These are phyloP conservation scores for Panzeria rudis DNA, from an alignment of 2,888 invertebrate genomes.

Conservation along the genomic window DNA sequence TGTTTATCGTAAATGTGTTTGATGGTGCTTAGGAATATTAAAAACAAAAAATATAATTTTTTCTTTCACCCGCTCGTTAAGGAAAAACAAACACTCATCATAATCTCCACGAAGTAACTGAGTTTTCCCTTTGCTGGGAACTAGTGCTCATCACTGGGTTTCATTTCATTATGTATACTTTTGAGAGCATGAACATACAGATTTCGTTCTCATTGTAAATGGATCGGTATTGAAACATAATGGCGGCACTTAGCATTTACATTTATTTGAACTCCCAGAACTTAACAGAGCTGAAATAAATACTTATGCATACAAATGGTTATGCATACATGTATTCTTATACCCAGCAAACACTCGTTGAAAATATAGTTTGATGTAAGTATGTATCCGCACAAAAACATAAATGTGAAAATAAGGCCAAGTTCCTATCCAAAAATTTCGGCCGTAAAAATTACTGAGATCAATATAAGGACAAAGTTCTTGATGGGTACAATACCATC, in stretches of 20 bases:
- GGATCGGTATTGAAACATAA: slow-evolving; percentile 65
- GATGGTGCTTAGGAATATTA: slow-evolving; percentile 43
- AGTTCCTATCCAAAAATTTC: no score
- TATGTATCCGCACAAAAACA: no score
- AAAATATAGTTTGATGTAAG: no score
- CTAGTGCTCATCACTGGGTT: slow-evolving; percentile 53
- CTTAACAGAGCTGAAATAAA: slow-evolving; percentile 23
- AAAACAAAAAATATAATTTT: slow-evolving; percentile 55
- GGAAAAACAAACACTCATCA: slow-evolving; percentile 48
- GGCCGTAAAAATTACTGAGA: no score
- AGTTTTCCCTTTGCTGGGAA: slow-evolving; percentile 39
- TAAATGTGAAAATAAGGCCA: no score
- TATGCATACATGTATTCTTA: slow-evolving; percentile 8
- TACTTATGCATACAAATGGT: neutral
- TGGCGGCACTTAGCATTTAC: slow-evolving; percentile 64
- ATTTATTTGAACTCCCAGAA: slow-evolving; percentile 18
- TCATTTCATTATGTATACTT: slow-evolving; percentile 21
- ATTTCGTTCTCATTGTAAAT: slow-evolving; percentile 18
- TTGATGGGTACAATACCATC: no score
- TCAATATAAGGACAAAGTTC: no score
- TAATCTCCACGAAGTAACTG: slow-evolving; percentile 68
- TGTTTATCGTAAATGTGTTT: slow-evolving; percentile 56
- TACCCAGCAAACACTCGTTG: neutral
- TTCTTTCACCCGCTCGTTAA: slow-evolving; percentile 4
- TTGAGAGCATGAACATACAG: neutral